Conservation (phyloP, 2,888 invertebrate species). For the Hirtodrosophila cameraria region DNA sequence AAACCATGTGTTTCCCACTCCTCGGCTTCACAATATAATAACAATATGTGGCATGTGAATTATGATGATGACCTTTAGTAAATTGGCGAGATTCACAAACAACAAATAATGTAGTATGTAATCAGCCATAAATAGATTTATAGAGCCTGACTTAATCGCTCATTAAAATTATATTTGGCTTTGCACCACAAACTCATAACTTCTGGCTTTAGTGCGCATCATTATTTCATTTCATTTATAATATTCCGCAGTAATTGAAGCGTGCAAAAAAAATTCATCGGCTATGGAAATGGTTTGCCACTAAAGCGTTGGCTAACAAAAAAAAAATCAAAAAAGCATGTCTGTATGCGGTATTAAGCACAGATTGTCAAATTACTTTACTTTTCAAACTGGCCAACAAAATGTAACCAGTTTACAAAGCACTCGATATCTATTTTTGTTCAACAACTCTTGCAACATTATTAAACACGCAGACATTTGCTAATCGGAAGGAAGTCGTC, state of each 20-base stretch:
- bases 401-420: slow-evolving; percentile 41
- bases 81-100: not conserved
- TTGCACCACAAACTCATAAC: slow-evolving; percentile 28
- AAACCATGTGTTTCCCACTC: too few species aligned
- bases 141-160: slow-evolving; percentile 52
- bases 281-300: slow-evolving; percentile 50
- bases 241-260: slow-evolving; percentile 66
- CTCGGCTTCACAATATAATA: too few species aligned
- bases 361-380: too few species aligned
- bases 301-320: slow-evolving; percentile 37
- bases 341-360: not conserved
- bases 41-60: slow-evolving; percentile 2
- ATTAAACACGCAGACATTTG: slow-evolving; percentile 35
- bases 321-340: too few species aligned
- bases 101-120: slow-evolving; percentile 30
- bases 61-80: slow-evolving; percentile 32
- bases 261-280: slow-evolving; percentile 63
- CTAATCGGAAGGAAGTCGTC: slow-evolving; percentile 67
- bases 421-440: slow-evolving; percentile 39
- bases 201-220: slow-evolving; percentile 43
- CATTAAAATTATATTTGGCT: slow-evolving; percentile 47
- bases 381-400: slow-evolving; percentile 43
- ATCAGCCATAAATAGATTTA: slow-evolving; percentile 43
- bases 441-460: slow-evolving; percentile 34
- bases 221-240: slow-evolving; percentile 56